Conservation (phyloP, 2,113 vertebrate species). For the Dryoscopus gambensis region DNA sequence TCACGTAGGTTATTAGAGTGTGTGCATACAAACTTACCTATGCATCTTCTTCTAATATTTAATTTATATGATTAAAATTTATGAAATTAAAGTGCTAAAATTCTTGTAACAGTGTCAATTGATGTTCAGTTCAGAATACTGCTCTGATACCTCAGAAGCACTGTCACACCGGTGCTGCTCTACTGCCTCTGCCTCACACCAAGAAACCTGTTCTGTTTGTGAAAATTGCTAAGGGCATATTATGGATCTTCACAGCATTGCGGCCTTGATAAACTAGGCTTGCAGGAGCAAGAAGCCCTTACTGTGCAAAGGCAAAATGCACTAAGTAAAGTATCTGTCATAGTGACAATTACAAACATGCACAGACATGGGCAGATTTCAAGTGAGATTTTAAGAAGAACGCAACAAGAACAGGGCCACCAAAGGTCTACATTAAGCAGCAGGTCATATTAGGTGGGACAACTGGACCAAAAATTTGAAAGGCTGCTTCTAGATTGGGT, state of each 20-base stretch:
- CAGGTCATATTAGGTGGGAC: background rate
- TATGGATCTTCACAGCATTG: background rate
- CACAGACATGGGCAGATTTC: background rate
- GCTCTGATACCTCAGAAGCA: background rate
- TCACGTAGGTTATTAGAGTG: background rate
- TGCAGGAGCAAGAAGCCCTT: background rate
- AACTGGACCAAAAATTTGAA: background rate
- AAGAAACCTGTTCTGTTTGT: background rate
- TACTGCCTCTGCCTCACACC: background rate
- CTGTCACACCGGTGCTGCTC: background rate
- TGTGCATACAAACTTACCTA: background rate
- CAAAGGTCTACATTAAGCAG: background rate
- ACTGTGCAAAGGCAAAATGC: background rate
- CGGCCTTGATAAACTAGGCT: background rate
- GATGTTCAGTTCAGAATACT: background rate
- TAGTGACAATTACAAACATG: background rate
- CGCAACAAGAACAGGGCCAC: background rate
- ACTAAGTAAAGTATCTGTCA: background rate
- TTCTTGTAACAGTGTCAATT: background rate
- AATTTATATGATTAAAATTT: background rate
- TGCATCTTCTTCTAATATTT: background rate
- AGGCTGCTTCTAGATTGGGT: fast-evolving
- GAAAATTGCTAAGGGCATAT: background rate
- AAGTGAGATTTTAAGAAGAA: background rate
- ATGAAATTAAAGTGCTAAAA: background rate